phyloP scores from a whole-genome alignment of 2,888 invertebrate species.

The Poecilus cupreus region DNA sequence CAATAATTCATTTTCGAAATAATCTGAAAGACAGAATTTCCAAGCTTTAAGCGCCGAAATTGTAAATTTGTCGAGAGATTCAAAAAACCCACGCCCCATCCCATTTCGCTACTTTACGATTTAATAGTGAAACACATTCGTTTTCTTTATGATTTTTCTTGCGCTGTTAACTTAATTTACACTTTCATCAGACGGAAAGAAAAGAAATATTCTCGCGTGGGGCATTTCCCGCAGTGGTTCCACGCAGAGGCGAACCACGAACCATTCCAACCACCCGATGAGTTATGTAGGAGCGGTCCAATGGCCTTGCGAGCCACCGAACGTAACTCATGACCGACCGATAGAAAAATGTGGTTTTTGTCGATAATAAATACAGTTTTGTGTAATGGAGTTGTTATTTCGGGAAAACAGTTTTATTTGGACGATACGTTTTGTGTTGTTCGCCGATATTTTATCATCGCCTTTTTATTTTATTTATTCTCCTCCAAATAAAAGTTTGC shows the following conservation, averaged over 20 bases:
- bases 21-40: not conserved
- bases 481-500: slow-evolving; percentile 3
- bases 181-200: slow-evolving; percentile 52
- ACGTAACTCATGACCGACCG: slow-evolving; percentile 1
- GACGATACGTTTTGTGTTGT: slow-evolving; percentile 46
- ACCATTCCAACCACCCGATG: slow-evolving; percentile 18
- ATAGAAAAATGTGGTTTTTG: slow-evolving; percentile 55
- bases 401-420: slow-evolving; percentile 55
- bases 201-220: slow-evolving; percentile 46
- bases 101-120: slow-evolving; percentile 43
- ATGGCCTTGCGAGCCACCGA: not conserved
- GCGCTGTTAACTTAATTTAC: slow-evolving; percentile 54
- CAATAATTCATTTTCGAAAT: not conserved
- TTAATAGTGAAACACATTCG: slow-evolving; percentile 58
- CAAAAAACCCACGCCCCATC: not conserved
- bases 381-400: slow-evolving; percentile 58
- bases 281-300: slow-evolving; percentile 38
- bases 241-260: slow-evolving; percentile 18
- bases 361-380: slow-evolving; percentile 58
- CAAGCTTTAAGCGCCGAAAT: not conserved
- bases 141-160: slow-evolving; percentile 53
- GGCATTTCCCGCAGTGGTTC: slow-evolving; percentile 34
- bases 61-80: not conserved
- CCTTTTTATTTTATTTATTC: slow-evolving; percentile 49
- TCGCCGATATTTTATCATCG: slow-evolving; percentile 46